Evolutionary conservation across 2,113 vertebrate genomes (phyloP).

Genomic region (Orcinus orca): DNA sequence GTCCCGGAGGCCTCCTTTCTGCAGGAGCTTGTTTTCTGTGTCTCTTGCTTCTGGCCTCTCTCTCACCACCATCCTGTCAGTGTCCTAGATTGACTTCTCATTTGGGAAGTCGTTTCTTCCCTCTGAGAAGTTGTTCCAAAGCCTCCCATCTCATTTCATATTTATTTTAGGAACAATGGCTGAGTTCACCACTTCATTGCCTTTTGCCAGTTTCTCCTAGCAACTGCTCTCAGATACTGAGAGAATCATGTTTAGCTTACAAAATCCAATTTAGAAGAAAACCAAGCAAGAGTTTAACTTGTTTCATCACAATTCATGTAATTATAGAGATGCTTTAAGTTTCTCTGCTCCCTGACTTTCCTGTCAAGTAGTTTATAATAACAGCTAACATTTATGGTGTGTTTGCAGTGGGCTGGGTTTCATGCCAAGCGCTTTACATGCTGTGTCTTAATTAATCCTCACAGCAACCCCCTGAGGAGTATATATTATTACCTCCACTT

Average conservation of each 20-base stretch:
- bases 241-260: conserved; percentile 38
- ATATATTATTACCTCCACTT: background rate
- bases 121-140: background rate
- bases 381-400: background rate
- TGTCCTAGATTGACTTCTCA: background rate
- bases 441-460: conserved; percentile 21
- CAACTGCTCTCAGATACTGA: conserved; percentile 52
- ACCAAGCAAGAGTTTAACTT: conserved; percentile 59
- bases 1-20: background rate
- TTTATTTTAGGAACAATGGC: conserved; percentile 67
- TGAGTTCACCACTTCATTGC: conserved; percentile 44
- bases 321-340: conserved; percentile 60
- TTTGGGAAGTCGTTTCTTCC: background rate
- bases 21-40: background rate
- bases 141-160: conserved; percentile 40
- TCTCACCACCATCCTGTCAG: background rate
- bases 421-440: fast-evolving
- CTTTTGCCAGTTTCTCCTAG: conserved; percentile 71
- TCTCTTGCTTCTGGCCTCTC: background rate
- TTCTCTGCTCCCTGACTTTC: conserved; percentile 37
- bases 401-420: background rate
- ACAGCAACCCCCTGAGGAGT: background rate
- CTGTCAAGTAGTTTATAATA: conserved; percentile 41
- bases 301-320: conserved; percentile 58
- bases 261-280: conserved; percentile 66